A percentile compares a stretch with the other conserved stretches of the same genome.
These are phyloP conservation scores for Drosophila bocki DNA, from an alignment of 1,140 invertebrate genomes.

Conservation along the genomic window DNA sequence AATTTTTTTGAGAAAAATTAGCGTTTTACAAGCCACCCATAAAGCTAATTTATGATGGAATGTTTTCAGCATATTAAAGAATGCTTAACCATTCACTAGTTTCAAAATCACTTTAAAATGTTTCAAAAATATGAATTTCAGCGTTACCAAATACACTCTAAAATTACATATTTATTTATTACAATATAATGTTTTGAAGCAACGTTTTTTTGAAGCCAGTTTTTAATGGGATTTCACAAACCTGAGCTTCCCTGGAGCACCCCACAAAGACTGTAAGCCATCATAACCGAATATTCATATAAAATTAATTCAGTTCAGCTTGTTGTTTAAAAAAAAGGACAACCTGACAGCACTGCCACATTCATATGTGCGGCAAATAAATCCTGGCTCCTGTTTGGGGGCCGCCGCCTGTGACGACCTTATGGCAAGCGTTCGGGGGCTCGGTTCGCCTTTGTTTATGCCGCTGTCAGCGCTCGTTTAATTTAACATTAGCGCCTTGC, in stretches of 20 bases:
- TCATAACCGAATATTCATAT: slow-evolving; percentile 2
- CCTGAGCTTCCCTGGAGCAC: not conserved
- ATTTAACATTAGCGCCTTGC: slow-evolving; percentile 81
- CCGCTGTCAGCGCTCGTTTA: slow-evolving; percentile 78
- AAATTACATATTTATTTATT: not conserved
- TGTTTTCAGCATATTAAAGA: too few species aligned
- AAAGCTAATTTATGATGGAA: too few species aligned
- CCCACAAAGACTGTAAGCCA: not conserved
- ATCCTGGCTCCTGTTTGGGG: slow-evolving; percentile 55
- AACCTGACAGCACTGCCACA: slow-evolving; percentile 11
- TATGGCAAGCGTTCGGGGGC: slow-evolving; percentile 33
- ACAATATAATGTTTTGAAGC: not conserved
- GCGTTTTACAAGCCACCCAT: too few species aligned
- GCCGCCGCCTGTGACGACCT: slow-evolving; percentile 34
- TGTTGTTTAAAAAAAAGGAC: slow-evolving; percentile 1
- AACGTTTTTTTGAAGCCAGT: not conserved
- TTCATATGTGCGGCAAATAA: slow-evolving; percentile 53
- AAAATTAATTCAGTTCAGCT: not conserved
- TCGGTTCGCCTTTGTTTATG: slow-evolving; percentile 70
- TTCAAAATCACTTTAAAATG: not conserved
- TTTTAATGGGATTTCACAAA: not conserved
- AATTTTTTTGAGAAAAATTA: too few species aligned
- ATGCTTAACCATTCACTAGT: not conserved
- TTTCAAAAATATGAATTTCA: not conserved
- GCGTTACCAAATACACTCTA: not conserved